Evolutionary conservation across 1,140 invertebrate species (phyloP), one percentile per base, ranked within the genome.

Genomic region (Rhagoletis zephyria): DNA sequence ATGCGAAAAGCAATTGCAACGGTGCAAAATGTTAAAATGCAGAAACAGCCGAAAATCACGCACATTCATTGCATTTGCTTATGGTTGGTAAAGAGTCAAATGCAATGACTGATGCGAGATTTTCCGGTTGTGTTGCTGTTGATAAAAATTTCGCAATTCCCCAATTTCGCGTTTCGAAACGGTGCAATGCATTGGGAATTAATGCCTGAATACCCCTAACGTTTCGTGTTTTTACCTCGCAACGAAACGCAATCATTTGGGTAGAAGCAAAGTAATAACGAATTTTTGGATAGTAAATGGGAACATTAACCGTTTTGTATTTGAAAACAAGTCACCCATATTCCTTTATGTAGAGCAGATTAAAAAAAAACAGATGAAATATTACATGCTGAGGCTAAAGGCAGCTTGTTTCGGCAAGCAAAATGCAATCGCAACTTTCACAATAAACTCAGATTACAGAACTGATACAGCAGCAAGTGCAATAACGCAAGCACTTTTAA

Each of bases 381-480:
- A 74, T 74, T 56, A 16, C 30, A 30, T 30, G 30, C 12, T 9
- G 74, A 30, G n/a, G 42, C 19, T 19, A 81, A 16, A 16, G 45
- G 4, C 19, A 56, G 48, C 74, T 30, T 81, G 16, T 30, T 81
- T 81, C n/a, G 42, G 45, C 74, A 56, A 9, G 42, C 6, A 16
- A 56, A n/a, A 56, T 56, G 48, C 74, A 81, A n/a, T 7, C 3
- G 74, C 14, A 81, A 81, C 74, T 81, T 81, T 81, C 74, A 56
- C 48, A 81, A 81, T 81, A 81, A 81, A 56, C 74, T 56, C 74
- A 51, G 45, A 56, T 81, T 81, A 81, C 74, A 51, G 45, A 59
- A 59, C 51, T 81, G 16, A 51, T 56, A 51, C 45, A 59, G 74
- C 48, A 59, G 56, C 74, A 56, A 81, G n/a, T 12, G 48, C 74